Evolutionary conservation across 2,797 vertebrate species (phyloP).

Genomic region (Mastacembelus armatus): DNA sequence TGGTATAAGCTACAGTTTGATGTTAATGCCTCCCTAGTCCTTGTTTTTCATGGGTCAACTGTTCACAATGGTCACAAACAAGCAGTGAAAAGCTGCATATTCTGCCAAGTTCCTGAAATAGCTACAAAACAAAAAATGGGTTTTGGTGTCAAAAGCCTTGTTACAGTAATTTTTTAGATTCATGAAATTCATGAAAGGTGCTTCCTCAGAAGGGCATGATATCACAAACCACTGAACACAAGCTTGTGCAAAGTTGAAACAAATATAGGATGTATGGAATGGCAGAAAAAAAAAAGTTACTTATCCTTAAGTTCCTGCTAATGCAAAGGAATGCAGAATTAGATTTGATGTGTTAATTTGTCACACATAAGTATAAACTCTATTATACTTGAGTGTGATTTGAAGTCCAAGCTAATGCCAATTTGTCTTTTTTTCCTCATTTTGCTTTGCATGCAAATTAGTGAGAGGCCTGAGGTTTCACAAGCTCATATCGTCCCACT

Average conservation of each 20-base stretch:
- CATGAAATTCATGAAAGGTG: constrained; percentile 33
- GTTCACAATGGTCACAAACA: constrained; percentile 46
- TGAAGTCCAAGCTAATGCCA: constrained; percentile 45
- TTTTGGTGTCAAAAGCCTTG: constrained; percentile 27
- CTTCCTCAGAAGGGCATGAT: constrained; percentile 39
- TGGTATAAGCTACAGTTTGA: constrained; percentile 51
- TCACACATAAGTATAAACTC: constrained; percentile 45
- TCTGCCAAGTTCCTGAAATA: constrained; percentile 55
- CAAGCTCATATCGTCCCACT: constrained; percentile 94
- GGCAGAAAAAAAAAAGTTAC: constrained; percentile 48
- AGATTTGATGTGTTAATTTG: constrained; percentile 44
- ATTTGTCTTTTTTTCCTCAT: neutral
- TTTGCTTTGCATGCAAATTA: constrained; percentile 71
- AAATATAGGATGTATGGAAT: constrained; percentile 55
- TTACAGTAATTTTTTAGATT: neutral
- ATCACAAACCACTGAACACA: constrained; percentile 54
- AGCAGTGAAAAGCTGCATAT: constrained; percentile 52
- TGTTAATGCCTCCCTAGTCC: constrained; percentile 52
- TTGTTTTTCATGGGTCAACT: constrained; percentile 31
- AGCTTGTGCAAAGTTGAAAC: constrained; percentile 55
- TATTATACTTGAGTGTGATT: constrained; percentile 59
- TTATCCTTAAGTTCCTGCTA: constrained; percentile 40
- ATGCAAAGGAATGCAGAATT: constrained; percentile 75
- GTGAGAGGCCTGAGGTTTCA: constrained; percentile 91
- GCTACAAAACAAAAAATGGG: constrained; percentile 32